Evolutionary conservation across 2,113 vertebrate genomes (phyloP), one percentile per base, ranked within the genome.

Genomic region (Sander lucioperca): DNA sequence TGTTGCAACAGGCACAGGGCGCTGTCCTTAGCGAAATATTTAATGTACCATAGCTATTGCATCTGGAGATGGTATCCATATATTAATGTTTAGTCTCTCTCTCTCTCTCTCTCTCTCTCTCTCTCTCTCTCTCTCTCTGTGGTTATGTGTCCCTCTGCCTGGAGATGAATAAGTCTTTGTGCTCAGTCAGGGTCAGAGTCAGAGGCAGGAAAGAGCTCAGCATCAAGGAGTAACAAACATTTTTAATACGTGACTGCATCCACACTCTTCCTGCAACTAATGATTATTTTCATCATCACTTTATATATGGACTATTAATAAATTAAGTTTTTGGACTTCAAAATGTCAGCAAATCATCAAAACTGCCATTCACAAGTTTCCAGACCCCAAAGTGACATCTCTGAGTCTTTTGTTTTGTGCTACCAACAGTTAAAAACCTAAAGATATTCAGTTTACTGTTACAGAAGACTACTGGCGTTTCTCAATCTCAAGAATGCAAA

Each of bases 141-240:
- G 54, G 18, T 27, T 33, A 45, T 39, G 2, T 21, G 54, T 82
- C 5, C 74, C 50, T 65, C 48, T 36, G 27, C 30, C 47, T 39
- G 30, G 15, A 70, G 59, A 89, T 87, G 72, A 84, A 77, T 47
- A 45, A 39, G 43, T 74, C 62, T 85, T 81, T 86, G 63, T 84
- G 74, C 59, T 84, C 73, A 50, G 77, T 56, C 53, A 51, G 70
- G 66, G 65, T 79, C 66, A 73, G 47, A 64, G 36, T 48, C 16
- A 4, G 63, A 74, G 62, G 47, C 50, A 74, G 43, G 15, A 66
- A 65, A 13, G 45, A 88, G 80, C 57, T 69, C 5, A 2, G 54
- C 27, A 14, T 67, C 33, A 15, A 54, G 11, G 15, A 79, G 16
- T 56, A 65, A 79, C 74, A 51, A 58, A 65, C 58, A 77, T 53